These are phyloP conservation scores for Macquaria australasica DNA, from an alignment of 2,113 vertebrate genomes.

Conservation along the genomic window DNA sequence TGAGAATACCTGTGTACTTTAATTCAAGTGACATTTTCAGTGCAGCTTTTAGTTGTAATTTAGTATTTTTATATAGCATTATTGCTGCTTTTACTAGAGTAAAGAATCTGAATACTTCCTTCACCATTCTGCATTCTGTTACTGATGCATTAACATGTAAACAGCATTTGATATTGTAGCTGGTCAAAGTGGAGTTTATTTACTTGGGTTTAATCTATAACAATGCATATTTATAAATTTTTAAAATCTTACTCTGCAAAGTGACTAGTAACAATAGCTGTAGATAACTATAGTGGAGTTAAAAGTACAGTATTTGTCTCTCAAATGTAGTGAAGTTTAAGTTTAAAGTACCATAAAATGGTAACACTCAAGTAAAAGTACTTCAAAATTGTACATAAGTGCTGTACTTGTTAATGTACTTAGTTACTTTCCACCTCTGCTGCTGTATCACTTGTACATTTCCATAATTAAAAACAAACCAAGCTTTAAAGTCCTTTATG, in stretches of 20 bases:
- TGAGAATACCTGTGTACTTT: background rate
- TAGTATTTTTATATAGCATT: background rate
- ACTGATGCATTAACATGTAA: background rate
- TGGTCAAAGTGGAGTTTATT: background rate
- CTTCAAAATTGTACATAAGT: too few species aligned
- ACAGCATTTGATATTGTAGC: background rate
- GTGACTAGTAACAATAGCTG: background rate
- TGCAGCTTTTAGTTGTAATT: too few species aligned
- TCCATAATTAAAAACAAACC: conserved; percentile 24
- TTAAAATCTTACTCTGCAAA: background rate
- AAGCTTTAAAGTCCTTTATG: conserved; percentile 7
- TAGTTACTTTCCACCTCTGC: background rate
- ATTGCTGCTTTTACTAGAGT: background rate
- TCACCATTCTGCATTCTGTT: background rate
- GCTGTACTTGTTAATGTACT: background rate
- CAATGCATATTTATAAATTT: background rate
- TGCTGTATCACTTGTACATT: background rate
- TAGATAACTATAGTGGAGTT: background rate
- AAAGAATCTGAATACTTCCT: background rate
- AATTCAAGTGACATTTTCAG: background rate
- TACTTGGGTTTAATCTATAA: background rate
- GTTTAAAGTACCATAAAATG: background rate
- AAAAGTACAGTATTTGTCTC: background rate
- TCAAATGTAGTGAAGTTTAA: background rate
- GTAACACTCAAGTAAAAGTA: background rate